Conservation (phyloP, 2,113 vertebrate genomes). For the Pelodiscus sinensis region DNA sequence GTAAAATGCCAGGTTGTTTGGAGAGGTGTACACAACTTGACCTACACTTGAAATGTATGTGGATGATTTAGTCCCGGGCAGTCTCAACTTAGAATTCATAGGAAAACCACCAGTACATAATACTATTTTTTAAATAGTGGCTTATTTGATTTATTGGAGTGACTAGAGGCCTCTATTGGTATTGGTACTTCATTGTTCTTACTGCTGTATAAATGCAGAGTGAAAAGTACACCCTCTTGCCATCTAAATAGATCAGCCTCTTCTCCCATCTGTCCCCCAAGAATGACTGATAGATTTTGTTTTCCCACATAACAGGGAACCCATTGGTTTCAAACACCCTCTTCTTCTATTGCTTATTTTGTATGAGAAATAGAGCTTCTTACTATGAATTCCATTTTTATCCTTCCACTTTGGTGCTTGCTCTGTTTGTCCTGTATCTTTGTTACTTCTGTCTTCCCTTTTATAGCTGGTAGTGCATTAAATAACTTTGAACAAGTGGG, state of each 20-base stretch:
- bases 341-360: background rate
- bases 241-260: background rate
- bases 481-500: background rate
- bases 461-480: background rate
- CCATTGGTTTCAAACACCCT: background rate
- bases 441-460: background rate
- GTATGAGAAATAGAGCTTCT: background rate
- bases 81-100: background rate
- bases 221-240: background rate
- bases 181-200: background rate
- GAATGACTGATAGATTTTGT: background rate
- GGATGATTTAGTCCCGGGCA: background rate
- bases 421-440: background rate
- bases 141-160: background rate
- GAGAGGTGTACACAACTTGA: too few relatives aligned
- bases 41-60: background rate
- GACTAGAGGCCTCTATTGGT: background rate
- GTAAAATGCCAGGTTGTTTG: too few relatives aligned
- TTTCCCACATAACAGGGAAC: too few relatives aligned
- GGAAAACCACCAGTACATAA: background rate
- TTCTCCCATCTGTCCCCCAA: background rate
- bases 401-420: background rate
- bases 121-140: background rate
- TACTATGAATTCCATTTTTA: background rate
- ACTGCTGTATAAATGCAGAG: background rate